These are phyloP conservation scores for Drosophila bunnanda DNA, from an alignment of 2,888 invertebrate genomes.

Conservation along the genomic window DNA sequence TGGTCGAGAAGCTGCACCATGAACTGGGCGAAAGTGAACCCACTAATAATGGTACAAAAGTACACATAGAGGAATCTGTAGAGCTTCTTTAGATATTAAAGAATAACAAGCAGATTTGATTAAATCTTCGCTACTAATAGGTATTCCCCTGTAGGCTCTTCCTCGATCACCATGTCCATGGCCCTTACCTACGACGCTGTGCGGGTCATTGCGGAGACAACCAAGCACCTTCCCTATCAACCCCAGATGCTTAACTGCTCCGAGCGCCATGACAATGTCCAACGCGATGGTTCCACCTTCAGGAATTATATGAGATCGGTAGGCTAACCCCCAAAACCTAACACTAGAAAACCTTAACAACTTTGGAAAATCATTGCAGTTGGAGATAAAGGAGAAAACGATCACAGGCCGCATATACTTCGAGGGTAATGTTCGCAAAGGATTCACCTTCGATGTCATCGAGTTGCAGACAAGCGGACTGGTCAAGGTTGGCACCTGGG, in stretches of 20 bases:
- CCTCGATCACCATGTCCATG: conserved; percentile 87
- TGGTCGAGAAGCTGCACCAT: conserved; percentile 64
- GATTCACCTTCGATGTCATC: conserved; percentile 89
- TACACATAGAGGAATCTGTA: neutral
- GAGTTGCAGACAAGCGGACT: conserved; percentile 88
- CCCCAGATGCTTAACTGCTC: conserved; percentile 86
- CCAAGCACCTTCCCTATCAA: conserved; percentile 87
- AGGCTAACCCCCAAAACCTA: neutral
- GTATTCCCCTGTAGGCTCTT: conserved; percentile 64
- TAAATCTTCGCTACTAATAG: too few relatives aligned
- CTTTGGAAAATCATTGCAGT: conserved; percentile 30
- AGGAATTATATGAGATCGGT: conserved; percentile 89
- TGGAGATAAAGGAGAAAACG: conserved; percentile 85
- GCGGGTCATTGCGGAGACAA: conserved; percentile 90
- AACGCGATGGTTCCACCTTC: conserved; percentile 92
- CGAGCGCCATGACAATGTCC: conserved; percentile 86
- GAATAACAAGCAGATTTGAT: too few relatives aligned
- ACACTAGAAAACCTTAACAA: accelerated
- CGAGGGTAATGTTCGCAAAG: conserved; percentile 90
- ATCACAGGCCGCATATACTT: conserved; percentile 91
- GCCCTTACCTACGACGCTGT: conserved; percentile 95
- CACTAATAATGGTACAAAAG: conserved; percentile 42
- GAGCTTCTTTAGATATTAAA: too few relatives aligned
- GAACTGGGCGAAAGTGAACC: conserved; percentile 61
- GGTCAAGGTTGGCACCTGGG: conserved; percentile 89